Conservation (phyloP, 2,888 invertebrate species). For the Phytoseiulus persimilis region DNA sequence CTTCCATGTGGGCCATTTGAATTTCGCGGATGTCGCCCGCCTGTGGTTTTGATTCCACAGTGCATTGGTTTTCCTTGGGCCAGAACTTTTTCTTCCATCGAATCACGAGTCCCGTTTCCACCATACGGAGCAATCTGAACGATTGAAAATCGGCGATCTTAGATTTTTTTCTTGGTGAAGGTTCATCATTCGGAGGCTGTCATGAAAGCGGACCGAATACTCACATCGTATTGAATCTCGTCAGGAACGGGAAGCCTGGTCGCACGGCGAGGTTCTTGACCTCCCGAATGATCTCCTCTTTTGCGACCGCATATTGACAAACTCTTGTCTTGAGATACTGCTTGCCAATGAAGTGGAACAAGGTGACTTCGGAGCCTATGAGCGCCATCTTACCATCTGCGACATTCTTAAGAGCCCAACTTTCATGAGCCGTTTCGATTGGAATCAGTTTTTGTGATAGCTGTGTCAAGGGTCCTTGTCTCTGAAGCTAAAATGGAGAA, state of each 20-base stretch:
- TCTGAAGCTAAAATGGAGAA: slow-evolving; percentile 9
- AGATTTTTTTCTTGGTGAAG: neutral
- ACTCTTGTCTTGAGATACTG: slow-evolving; percentile 39
- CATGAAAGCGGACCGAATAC: neutral
- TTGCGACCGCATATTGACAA: slow-evolving; percentile 51
- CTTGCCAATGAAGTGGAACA: slow-evolving; percentile 42
- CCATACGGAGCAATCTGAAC: slow-evolving; percentile 66
- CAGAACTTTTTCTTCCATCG: slow-evolving; percentile 72
- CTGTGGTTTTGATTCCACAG: slow-evolving; percentile 47
- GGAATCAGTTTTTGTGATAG: neutral
- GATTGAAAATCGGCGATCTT: neutral
- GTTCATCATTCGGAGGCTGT: neutral
- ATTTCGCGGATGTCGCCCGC: slow-evolving; percentile 68
- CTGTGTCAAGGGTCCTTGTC: slow-evolving; percentile 7
- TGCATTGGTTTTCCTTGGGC: slow-evolving; percentile 71
- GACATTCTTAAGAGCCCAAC: slow-evolving; percentile 41
- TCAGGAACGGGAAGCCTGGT: slow-evolving; percentile 65
- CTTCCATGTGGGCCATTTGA: slow-evolving; percentile 82
- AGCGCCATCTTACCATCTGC: slow-evolving; percentile 41
- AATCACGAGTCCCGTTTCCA: slow-evolving; percentile 71
- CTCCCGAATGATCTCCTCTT: slow-evolving; percentile 69
- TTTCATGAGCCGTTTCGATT: slow-evolving; percentile 33
- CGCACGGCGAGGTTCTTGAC: slow-evolving; percentile 68
- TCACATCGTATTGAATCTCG: slow-evolving; percentile 54
- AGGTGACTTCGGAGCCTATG: slow-evolving; percentile 41